phyloP scores from a whole-genome alignment of 37 sponge, comb jelly and placozoan genomes.

The Bolinopsis microptera region DNA sequence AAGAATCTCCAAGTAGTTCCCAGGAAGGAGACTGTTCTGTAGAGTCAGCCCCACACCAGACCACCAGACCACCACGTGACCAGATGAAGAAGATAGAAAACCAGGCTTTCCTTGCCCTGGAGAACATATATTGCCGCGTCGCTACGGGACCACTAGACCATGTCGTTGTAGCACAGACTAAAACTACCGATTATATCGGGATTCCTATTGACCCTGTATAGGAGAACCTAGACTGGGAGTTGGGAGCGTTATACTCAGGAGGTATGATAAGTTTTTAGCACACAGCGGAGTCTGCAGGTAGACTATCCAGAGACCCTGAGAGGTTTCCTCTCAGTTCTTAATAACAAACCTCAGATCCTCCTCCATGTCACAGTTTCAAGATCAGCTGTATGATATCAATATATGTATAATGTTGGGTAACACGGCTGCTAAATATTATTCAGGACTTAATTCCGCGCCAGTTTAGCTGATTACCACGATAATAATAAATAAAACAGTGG shows the following conservation, averaged over 20 bases:
- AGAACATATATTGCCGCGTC: neutral
- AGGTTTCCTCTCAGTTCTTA: too few species aligned
- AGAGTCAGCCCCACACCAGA: neutral
- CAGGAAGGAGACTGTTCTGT: neutral
- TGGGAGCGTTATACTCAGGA: neutral
- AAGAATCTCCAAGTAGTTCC: too few species aligned
- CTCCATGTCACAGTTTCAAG: too few species aligned
- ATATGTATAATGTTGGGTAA: too few species aligned
- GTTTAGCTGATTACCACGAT: too few species aligned
- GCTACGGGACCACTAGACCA: neutral
- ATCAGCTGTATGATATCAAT: too few species aligned
- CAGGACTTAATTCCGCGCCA: too few species aligned
- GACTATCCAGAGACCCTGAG: neutral
- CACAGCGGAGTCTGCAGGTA: neutral
- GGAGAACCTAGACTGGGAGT: neutral
- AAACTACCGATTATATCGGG: neutral
- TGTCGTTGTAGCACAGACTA: neutral
- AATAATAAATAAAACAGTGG: too few species aligned
- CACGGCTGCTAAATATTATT: too few species aligned
- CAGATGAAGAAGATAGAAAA: neutral
- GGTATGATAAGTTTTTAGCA: neutral
- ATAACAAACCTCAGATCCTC: too few species aligned
- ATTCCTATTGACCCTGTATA: neutral
- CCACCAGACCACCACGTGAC: neutral
- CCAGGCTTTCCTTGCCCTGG: neutral